Base-by-base conservation (phyloP, 2,888 invertebrate species). In the Aricia artaxerxes region DNA sequence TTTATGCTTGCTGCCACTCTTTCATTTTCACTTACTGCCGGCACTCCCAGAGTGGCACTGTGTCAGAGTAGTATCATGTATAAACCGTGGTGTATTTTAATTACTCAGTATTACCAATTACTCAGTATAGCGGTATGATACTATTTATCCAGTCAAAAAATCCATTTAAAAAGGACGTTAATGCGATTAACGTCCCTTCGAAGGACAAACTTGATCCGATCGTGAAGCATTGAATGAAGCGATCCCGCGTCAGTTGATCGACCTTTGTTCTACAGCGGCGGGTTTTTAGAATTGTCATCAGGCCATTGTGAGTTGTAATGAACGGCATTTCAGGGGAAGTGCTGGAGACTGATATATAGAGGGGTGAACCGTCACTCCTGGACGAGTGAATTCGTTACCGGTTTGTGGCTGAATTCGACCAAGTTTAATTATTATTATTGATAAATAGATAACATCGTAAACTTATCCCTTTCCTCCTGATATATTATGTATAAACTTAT, bases 261-360 rank as follows among this genome's bases (percentile, higher is more conserved):
- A 82, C 82, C 82, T 75, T 85, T 85, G 85, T 85, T 85, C 84
- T 81, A 77, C 38, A 69, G 85, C 86, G 86, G 86, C 86, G 88
- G 88, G 88, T 90, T 90, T 90, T 90, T 88, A 89, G 89, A 89
- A 91, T 88, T 90, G 88, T 88, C 88, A 89, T 90, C 87, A 87
- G 87, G 86, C 89, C 86, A 90, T 91, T 91, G 90, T 90, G 84
- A 85, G 83, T 83, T 57, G 84, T 91, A 90, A 91, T 90, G 90
- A 91, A 90, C 86, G 84, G 81, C 87, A 85, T 86, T 90, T 88
- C 86, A 85, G 85, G 85, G 87, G 85, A 86, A 88, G 84, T 85
- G 84, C 85, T 83, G 85, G 83, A 85, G 87, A 86, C 86, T 82
- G 84, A 86, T 75, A 75, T 76, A 79, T 79, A 88, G 87, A 87